Percentiles rank a stretch among this genome's conserved stretches.
These are phyloP conservation scores for Fregetta grallaria DNA, from an alignment of 2,113 vertebrate species.

Conservation along the genomic window DNA sequence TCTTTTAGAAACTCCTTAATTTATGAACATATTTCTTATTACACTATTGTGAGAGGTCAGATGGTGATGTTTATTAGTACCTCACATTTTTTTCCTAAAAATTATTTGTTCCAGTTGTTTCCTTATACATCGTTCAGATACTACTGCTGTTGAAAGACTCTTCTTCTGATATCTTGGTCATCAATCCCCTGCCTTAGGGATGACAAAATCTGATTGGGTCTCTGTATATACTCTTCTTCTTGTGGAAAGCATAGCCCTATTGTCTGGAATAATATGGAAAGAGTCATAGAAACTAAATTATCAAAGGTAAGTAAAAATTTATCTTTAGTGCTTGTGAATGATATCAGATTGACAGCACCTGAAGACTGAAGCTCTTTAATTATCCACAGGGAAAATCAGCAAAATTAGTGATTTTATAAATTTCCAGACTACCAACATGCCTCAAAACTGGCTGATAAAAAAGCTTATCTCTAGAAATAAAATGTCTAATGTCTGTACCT, in stretches of 20 bases:
- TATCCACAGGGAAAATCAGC: background rate
- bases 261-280: conserved; percentile 83
- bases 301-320: conserved; percentile 68
- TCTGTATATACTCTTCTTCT: conserved; percentile 68
- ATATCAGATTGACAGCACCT: conserved; percentile 15
- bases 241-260: conserved; percentile 73
- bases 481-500: background rate
- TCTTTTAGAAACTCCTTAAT: conserved; percentile 40
- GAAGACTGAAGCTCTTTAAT: conserved; percentile 32
- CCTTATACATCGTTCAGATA: conserved; percentile 71
- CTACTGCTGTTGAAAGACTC: conserved; percentile 70
- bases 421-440: background rate
- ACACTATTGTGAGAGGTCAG: conserved; percentile 70
- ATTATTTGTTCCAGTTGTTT: conserved; percentile 74
- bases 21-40: conserved; percentile 57
- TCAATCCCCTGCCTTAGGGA: conserved; percentile 69
- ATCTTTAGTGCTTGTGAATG: conserved; percentile 59
- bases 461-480: background rate
- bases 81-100: conserved; percentile 71
- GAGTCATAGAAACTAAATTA: conserved; percentile 78
- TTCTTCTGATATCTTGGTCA: conserved; percentile 68
- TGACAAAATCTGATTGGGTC: conserved; percentile 72
- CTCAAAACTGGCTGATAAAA: background rate
- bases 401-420: background rate
- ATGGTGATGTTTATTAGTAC: conserved; percentile 69